Conservation (phyloP, 1,140 invertebrate genomes). For the Anastrepha obliqua region DNA sequence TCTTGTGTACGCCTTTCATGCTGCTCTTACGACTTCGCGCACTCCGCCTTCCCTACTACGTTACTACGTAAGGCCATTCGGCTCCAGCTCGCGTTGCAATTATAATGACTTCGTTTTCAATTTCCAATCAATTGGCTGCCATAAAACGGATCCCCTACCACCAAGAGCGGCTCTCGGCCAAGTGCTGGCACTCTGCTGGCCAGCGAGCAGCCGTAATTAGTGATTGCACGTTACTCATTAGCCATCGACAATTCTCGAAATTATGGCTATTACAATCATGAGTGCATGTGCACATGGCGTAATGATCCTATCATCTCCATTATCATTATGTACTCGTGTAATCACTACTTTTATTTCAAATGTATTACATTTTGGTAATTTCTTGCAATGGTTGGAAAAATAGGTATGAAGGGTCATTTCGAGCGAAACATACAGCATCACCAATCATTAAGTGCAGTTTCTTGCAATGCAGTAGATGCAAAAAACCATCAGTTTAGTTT, state of each 20-base stretch:
- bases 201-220: slow-evolving; percentile 9
- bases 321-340: slow-evolving; percentile 13
- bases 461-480: no score
- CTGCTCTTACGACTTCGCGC: slow-evolving; percentile 28
- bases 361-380: slow-evolving; percentile 8
- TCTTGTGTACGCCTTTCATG: slow-evolving; percentile 30
- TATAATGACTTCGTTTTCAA: slow-evolving; percentile 13
- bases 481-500: no score
- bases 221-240: slow-evolving; percentile 28
- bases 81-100: background rate
- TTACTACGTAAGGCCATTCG: background rate
- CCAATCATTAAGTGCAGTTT: no score
- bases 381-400: background rate
- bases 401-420: no score
- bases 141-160: slow-evolving; percentile 6
- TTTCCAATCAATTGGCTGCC: slow-evolving; percentile 39
- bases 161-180: no score
- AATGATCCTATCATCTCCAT: background rate
- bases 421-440: no score
- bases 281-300: background rate
- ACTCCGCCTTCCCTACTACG: background rate
- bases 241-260: slow-evolving; percentile 13
- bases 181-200: background rate
- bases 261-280: slow-evolving; percentile 24
- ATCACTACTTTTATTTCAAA: slow-evolving; percentile 39